Evolutionary conservation across 2,888 invertebrate species (phyloP).

Genomic region (Hecatera dysodea): DNA sequence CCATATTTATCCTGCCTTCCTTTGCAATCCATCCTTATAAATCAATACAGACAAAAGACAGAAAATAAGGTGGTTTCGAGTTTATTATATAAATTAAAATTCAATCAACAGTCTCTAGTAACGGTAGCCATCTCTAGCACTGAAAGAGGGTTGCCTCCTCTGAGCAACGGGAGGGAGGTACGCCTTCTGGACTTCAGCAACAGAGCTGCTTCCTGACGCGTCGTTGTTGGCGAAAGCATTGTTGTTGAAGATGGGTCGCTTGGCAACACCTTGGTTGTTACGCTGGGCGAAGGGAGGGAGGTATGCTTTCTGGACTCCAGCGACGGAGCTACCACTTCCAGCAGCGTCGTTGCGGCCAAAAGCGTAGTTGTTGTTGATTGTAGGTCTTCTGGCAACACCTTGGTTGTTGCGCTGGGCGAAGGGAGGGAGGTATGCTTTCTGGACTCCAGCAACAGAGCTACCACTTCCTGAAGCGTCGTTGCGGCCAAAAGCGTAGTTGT

Average conservation of each 20-base stretch:
- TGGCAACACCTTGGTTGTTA: constrained; percentile 33
- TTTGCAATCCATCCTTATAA: too few species aligned
- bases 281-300: constrained; percentile 29
- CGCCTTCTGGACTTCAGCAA: constrained; percentile 30
- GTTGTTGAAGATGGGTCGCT: constrained; percentile 22
- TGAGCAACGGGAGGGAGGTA: constrained; percentile 31
- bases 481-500: constrained; percentile 50
- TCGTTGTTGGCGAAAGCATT: constrained; percentile 66
- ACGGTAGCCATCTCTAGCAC: too few species aligned
- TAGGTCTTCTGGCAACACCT: constrained; percentile 31
- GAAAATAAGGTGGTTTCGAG: too few species aligned
- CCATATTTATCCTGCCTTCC: too few species aligned
- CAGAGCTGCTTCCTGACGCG: constrained; percentile 62
- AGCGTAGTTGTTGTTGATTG: constrained; percentile 37
- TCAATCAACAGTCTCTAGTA: too few species aligned
- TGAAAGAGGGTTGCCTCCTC: constrained; percentile 16
- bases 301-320: constrained; percentile 33
- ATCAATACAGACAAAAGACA: too few species aligned
- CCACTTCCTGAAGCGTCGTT: constrained; percentile 55
- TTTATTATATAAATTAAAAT: too few species aligned
- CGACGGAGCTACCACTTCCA: constrained; percentile 20
- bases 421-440: constrained; percentile 79
- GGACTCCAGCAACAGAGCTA: constrained; percentile 28
- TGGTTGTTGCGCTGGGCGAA: constrained; percentile 56
- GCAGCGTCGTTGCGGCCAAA: constrained; percentile 72